These are phyloP conservation scores for Vanacampus margaritifer DNA, from an alignment of 2,113 vertebrate species.

Conservation along the genomic window DNA sequence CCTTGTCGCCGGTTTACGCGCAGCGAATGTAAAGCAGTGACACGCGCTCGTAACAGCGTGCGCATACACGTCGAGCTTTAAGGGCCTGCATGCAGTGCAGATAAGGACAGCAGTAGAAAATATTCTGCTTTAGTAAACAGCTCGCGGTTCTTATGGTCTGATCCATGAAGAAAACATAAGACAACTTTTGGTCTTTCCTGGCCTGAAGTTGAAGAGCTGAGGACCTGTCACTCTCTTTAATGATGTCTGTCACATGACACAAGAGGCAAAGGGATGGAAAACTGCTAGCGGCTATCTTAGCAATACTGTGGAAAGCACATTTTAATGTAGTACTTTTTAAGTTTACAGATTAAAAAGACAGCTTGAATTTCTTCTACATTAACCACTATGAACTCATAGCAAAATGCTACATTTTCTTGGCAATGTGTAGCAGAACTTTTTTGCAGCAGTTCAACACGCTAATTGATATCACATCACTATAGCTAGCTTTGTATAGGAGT, in stretches of 20 bases:
- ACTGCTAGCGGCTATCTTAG: not conserved
- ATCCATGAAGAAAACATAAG: not conserved
- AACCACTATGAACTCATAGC: not conserved
- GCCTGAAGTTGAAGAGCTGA: not conserved
- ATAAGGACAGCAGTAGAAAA: conserved; percentile 32
- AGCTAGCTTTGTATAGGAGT: too few species aligned
- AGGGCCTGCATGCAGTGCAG: conserved; percentile 19
- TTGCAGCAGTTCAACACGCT: not conserved
- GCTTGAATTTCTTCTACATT: not conserved
- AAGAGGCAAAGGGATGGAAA: conserved; percentile 11
- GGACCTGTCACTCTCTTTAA: conserved; percentile 8
- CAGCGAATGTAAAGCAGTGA: conserved; percentile 51
- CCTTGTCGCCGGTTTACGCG: conserved; percentile 55
- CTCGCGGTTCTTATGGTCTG: not conserved
- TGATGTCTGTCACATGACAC: conserved; percentile 23
- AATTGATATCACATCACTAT: too few species aligned
- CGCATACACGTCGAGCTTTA: conserved; percentile 34
- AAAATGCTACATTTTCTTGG: not conserved
- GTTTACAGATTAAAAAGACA: not conserved
- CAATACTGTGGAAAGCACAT: not conserved
- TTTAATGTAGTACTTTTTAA: not conserved
- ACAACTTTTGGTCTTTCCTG: not conserved
- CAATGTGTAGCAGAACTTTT: not conserved
- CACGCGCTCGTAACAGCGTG: conserved; percentile 29
- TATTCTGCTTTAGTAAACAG: not conserved